These are phyloP conservation scores for Dromius quadrimaculatus DNA, from an alignment of 2,888 invertebrate genomes.

Conservation along the genomic window DNA sequence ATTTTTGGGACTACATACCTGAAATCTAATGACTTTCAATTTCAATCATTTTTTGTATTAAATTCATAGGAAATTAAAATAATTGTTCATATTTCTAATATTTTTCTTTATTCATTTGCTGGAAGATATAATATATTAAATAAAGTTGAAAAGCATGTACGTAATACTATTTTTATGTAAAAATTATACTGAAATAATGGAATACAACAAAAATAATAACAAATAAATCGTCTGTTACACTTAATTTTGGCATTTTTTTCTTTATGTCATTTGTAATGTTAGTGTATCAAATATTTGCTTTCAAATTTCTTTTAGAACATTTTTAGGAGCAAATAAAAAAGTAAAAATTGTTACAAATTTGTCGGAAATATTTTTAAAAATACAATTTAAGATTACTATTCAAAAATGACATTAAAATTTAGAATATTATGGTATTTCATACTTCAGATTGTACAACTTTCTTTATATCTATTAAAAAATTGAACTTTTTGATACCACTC, in stretches of 20 bases:
- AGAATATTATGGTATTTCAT: slow-evolving; percentile 46
- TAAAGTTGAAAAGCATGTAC: slow-evolving; percentile 21
- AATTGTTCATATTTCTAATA: no score
- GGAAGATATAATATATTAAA: slow-evolving; percentile 19
- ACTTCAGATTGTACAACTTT: slow-evolving; percentile 25
- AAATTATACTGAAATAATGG: slow-evolving; percentile 26
- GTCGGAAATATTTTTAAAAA: slow-evolving; percentile 47
- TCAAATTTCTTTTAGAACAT: not conserved
- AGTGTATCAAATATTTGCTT: not conserved
- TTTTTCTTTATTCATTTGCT: slow-evolving; percentile 37
- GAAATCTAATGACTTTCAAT: no score
- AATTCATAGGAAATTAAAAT: no score
- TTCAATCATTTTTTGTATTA: no score
- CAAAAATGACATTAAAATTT: slow-evolving; percentile 45
- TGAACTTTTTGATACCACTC: slow-evolving; percentile 12
- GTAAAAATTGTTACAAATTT: slow-evolving; percentile 26
- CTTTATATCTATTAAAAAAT: slow-evolving; percentile 9
- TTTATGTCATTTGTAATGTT: not conserved
- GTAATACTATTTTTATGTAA: slow-evolving; percentile 36
- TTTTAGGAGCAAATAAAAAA: slow-evolving; percentile 3
- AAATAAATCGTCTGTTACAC: not conserved
- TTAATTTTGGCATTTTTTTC: not conserved
- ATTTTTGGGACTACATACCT: no score
- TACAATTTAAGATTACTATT: slow-evolving; percentile 42
- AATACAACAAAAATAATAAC: slow-evolving; percentile 13